These are phyloP conservation scores for Malurus splendens DNA, from an alignment of 2,797 vertebrate genomes.

Conservation along the genomic window DNA sequence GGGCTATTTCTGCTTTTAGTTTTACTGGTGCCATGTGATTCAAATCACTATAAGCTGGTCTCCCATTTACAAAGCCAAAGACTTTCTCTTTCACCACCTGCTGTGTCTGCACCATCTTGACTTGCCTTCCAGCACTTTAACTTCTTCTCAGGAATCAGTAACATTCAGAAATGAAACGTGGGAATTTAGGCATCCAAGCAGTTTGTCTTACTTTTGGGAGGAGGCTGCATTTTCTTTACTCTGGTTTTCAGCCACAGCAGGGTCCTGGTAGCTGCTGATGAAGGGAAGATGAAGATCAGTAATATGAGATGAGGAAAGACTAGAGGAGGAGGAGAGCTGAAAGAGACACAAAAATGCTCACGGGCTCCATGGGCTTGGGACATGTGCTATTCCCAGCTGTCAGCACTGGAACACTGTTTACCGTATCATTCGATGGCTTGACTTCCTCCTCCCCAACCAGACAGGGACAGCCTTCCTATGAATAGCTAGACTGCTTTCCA, in stretches of 20 bases:
- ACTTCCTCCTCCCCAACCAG: background rate
- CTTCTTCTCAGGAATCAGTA: background rate
- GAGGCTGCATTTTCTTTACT: background rate
- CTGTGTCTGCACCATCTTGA: background rate
- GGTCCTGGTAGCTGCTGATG: background rate
- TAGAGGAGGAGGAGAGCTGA: background rate
- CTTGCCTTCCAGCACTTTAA: background rate
- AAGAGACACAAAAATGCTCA: background rate
- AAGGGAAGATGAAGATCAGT: background rate
- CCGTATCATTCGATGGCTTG: rapidly evolving
- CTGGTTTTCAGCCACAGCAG: background rate
- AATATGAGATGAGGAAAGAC: background rate
- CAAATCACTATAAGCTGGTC: background rate
- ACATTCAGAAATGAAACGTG: background rate
- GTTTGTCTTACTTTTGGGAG: background rate
- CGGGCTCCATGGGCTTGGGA: background rate
- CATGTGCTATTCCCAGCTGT: background rate
- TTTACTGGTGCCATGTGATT: background rate
- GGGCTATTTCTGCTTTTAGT: background rate
- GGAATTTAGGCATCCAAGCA: background rate
- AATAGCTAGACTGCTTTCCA: slow-evolving; percentile 23
- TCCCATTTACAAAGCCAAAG: background rate
- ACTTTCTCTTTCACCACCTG: background rate
- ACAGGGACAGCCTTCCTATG: background rate
- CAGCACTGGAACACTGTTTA: background rate